Evolutionary conservation across 2,113 vertebrate species (phyloP).

Genomic region (Zosterops lateralis): DNA sequence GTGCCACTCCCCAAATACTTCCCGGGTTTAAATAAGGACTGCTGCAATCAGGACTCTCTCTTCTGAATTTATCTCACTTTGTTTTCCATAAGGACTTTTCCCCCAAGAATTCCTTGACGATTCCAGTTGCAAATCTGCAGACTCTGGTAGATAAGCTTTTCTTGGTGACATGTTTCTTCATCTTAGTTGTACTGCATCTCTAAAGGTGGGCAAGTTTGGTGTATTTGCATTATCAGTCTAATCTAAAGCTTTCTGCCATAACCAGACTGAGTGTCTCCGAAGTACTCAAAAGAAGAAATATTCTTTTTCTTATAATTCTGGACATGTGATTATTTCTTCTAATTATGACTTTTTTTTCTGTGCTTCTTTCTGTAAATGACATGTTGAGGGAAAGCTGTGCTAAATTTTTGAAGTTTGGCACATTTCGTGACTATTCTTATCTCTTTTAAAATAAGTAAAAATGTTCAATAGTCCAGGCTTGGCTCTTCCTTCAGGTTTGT

Average conservation of each 20-base stretch:
- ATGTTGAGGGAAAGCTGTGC: not conserved
- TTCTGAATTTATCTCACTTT: not conserved
- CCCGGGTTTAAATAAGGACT: not conserved
- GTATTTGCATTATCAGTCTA: slow-evolving; percentile 32
- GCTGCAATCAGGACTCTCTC: not conserved
- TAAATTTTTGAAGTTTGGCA: not conserved
- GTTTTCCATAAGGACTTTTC: not conserved
- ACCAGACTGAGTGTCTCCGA: not conserved
- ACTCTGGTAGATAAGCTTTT: not conserved
- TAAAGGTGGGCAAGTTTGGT: slow-evolving; percentile 31
- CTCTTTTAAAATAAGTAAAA: not conserved
- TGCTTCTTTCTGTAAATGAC: not conserved
- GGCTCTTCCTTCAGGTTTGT: not conserved
- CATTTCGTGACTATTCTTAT: not conserved
- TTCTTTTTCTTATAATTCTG: not conserved
- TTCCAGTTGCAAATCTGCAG: slow-evolving; percentile 8
- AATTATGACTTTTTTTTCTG: not conserved
- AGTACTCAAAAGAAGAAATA: not conserved
- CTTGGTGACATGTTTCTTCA: slow-evolving; percentile 60
- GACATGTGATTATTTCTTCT: not conserved
- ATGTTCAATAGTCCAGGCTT: not conserved
- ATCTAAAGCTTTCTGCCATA: not conserved
- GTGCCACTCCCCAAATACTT: not conserved
- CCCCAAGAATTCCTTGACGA: not conserved
- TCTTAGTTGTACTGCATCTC: slow-evolving; percentile 52